Conservation (phyloP, 2,797 vertebrate genomes). For the Anabacerthia variegaticeps region DNA sequence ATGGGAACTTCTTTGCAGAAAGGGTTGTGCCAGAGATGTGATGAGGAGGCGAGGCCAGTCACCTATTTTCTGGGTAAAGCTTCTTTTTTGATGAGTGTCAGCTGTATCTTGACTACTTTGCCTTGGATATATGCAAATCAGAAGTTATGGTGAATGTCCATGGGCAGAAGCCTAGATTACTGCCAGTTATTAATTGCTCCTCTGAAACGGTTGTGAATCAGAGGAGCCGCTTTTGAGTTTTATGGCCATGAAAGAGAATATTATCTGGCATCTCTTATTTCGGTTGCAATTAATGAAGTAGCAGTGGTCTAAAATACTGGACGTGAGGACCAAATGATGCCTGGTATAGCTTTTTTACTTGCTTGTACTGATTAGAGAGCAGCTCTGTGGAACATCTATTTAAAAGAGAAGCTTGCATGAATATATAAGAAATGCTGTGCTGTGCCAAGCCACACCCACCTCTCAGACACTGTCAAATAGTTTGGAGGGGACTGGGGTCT, state of each 20-base stretch:
- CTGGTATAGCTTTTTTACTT: not conserved
- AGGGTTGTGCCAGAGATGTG: accelerated
- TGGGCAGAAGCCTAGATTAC: not conserved
- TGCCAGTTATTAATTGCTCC: not conserved
- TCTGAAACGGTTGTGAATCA: not conserved
- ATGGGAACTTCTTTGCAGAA: not conserved
- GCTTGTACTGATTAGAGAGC: not conserved
- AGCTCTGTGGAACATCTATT: not conserved
- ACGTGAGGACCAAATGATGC: not conserved
- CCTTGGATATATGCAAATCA: not conserved
- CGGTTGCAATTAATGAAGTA: not conserved
- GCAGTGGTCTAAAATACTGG: not conserved
- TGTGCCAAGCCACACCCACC: slow-evolving; percentile 15
- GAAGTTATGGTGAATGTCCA: not conserved
- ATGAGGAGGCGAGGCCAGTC: not conserved
- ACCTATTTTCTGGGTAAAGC: not conserved
- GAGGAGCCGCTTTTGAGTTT: not conserved
- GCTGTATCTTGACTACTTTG: not conserved
- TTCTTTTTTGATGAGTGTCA: not conserved
- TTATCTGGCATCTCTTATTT: not conserved
- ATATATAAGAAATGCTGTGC: not conserved
- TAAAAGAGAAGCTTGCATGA: not conserved
- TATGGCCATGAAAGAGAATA: not conserved
- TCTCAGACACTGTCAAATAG: slow-evolving; percentile 1
- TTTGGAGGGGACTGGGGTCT: not conserved